Conservation (phyloP, 2,888 invertebrate species). For the Ethmia dodecea region DNA sequence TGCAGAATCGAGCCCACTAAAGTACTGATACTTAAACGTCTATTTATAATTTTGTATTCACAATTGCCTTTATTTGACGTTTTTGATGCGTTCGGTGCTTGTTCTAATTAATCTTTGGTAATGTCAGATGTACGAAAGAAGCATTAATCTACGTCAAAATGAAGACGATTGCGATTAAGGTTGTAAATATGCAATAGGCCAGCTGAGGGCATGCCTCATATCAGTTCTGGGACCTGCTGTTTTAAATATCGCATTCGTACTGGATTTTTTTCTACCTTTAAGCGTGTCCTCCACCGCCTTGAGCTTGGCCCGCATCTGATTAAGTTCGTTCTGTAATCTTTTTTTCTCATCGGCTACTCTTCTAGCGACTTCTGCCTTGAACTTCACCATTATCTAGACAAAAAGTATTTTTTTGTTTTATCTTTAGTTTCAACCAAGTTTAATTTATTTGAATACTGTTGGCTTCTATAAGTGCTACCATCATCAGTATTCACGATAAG, state of each 20-base stretch:
- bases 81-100: too few species aligned
- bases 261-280: conserved; percentile 2
- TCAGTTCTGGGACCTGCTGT: too few species aligned
- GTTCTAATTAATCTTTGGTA: too few species aligned
- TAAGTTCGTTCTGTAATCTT: not conserved
- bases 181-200: not conserved
- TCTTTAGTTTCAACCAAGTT: not conserved
- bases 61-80: too few species aligned
- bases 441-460: not conserved
- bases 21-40: too few species aligned
- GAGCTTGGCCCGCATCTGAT: conserved; percentile 1
- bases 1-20: too few species aligned
- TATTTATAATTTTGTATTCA: too few species aligned
- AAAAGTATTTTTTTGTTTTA: conserved; percentile 3
- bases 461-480: too few species aligned
- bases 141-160: not conserved
- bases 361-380: conserved; percentile 32
- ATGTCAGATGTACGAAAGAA: not conserved
- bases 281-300: conserved; percentile 1
- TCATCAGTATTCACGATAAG: too few species aligned
- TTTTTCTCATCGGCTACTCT: conserved; percentile 2
- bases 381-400: conserved; percentile 33
- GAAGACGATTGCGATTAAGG: not conserved
- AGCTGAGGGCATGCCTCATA: not conserved
- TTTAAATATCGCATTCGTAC: conserved; percentile 33